Percentiles rank a stretch among this genome's conserved stretches.
phyloP scores from a whole-genome alignment of 2,888 invertebrate species.

The Trachelus iudaicus region DNA sequence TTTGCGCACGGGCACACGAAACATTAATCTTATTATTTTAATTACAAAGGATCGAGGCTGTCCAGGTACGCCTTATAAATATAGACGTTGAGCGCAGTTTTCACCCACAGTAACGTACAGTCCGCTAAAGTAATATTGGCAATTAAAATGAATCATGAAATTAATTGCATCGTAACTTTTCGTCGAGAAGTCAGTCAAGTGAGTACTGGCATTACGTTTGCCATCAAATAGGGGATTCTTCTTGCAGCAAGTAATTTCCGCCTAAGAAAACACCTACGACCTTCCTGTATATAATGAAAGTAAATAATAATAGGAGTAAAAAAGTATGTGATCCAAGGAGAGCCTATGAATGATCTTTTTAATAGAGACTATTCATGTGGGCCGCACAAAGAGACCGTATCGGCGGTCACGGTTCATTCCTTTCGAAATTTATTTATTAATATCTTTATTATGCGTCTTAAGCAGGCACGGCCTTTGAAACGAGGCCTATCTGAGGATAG shows the following conservation, averaged over 20 bases:
- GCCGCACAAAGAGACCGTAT: conserved; percentile 32
- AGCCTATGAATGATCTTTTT: conserved; percentile 14
- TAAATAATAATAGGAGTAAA: background rate
- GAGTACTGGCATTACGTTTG: background rate
- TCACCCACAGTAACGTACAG: conserved; percentile 25
- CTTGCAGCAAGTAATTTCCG: background rate
- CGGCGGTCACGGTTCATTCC: conserved; percentile 27
- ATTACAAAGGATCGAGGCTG: conserved; percentile 36
- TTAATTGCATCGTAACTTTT: background rate
- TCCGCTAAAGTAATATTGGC: conserved; percentile 1
- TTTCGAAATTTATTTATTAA: conserved; percentile 42
- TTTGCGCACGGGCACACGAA: conserved; percentile 38
- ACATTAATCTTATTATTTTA: conserved; percentile 47
- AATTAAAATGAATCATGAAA: background rate
- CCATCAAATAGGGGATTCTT: background rate
- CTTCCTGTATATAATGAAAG: background rate
- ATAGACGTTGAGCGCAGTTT: conserved; percentile 36
- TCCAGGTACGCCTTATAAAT: conserved; percentile 27
- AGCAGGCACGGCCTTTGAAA: background rate
- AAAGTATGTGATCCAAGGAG: background rate
- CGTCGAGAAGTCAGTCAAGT: background rate
- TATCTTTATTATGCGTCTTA: conserved; percentile 17
- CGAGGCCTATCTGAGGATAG: conserved; percentile 15
- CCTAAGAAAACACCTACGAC: background rate
- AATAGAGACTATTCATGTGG: conserved; percentile 32